phyloP scores from a whole-genome alignment of 2,113 vertebrate species.

The Otus sunia region DNA sequence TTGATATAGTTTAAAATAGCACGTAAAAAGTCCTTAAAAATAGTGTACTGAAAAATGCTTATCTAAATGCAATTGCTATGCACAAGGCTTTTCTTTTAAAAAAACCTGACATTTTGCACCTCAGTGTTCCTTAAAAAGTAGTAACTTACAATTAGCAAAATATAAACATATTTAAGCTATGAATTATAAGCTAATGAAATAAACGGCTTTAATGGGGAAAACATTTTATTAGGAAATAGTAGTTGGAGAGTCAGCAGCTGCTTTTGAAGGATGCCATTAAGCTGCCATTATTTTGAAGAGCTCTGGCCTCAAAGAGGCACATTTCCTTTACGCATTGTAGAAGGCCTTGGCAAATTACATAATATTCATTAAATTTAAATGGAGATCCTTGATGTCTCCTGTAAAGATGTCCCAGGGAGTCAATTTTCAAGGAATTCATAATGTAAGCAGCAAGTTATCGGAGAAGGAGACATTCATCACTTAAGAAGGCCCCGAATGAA shows the following conservation, averaged over 20 bases:
- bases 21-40: background rate
- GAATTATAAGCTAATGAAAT: conserved; percentile 17
- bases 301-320: background rate
- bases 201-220: conserved; percentile 7
- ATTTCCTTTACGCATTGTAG: conserved; percentile 1
- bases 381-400: conserved; percentile 24
- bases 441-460: conserved; percentile 45
- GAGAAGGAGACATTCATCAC: conserved; percentile 55
- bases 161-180: conserved; percentile 1
- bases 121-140: background rate
- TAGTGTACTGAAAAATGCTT: background rate
- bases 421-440: conserved; percentile 67
- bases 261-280: conserved; percentile 18
- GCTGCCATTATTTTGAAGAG: conserved; percentile 3
- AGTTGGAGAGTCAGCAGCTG: conserved; percentile 17
- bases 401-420: conserved; percentile 61
- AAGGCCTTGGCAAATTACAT: conserved; percentile 41
- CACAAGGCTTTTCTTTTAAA: background rate
- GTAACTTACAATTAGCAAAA: conserved; percentile 36
- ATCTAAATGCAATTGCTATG: background rate
- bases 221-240: background rate
- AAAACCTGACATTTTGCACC: background rate
- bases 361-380: conserved; percentile 59
- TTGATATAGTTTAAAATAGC: background rate
- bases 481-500: conserved; percentile 14